These are phyloP conservation scores for Ophioninae sp. DNA, from an alignment of 2,888 invertebrate genomes.

Conservation along the genomic window DNA sequence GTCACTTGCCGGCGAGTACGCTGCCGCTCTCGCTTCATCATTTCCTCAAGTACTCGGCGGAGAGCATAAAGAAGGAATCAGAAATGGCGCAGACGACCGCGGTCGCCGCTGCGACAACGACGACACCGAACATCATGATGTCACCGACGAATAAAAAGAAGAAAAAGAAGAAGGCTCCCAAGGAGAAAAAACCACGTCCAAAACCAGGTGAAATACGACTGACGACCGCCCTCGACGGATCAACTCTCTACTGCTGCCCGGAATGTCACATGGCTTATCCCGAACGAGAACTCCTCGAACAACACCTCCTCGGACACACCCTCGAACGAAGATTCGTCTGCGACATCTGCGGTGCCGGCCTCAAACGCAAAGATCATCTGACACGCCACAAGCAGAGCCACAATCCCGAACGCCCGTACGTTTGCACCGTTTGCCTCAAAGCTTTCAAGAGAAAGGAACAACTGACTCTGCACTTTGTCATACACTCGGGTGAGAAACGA, in stretches of 20 bases:
- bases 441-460: slow-evolving; percentile 95
- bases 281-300: slow-evolving; percentile 91
- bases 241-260: slow-evolving; percentile 92
- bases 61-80: slow-evolving; percentile 88
- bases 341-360: slow-evolving; percentile 93
- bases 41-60: slow-evolving; percentile 91
- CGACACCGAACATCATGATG: slow-evolving; percentile 77
- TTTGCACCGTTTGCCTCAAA: slow-evolving; percentile 93
- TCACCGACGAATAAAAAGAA: slow-evolving; percentile 86
- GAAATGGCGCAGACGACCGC: slow-evolving; percentile 82
- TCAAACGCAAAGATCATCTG: slow-evolving; percentile 93
- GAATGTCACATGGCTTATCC: slow-evolving; percentile 96
- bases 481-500: slow-evolving; percentile 94
- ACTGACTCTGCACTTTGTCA: slow-evolving; percentile 92
- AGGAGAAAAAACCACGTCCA: slow-evolving; percentile 91
- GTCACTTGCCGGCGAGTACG: slow-evolving; percentile 88
- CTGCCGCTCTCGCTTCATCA: slow-evolving; percentile 91
- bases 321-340: slow-evolving; percentile 93
- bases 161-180: slow-evolving; percentile 89
- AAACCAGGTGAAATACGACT: slow-evolving; percentile 92
- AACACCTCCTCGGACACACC: slow-evolving; percentile 93
- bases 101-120: slow-evolving; percentile 79
- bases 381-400: slow-evolving; percentile 94
- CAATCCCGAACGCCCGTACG: slow-evolving; percentile 93
- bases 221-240: slow-evolving; percentile 91